Evolutionary conservation across 2,797 vertebrate species (phyloP).

Genomic region (Sylvilagus floridanus): DNA sequence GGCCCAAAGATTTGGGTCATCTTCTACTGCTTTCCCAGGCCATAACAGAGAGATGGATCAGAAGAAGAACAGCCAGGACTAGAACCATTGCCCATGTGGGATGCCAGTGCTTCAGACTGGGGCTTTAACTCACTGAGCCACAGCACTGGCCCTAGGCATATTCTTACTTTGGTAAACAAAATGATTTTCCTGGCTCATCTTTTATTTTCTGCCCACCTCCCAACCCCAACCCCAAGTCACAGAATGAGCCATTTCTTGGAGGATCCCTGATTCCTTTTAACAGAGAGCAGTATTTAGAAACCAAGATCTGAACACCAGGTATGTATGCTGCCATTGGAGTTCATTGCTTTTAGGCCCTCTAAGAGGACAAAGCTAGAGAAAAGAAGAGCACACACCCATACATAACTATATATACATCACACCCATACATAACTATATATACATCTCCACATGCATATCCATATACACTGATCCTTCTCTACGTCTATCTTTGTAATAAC

Average conservation of each 20-base stretch:
- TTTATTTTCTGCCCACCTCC: not conserved
- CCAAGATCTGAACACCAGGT: not conserved
- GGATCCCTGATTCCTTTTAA: not conserved
- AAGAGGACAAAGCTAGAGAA: conserved; percentile 45
- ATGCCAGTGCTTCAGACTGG: too few relatives aligned
- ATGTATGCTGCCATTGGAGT: not conserved
- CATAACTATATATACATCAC: too few relatives aligned
- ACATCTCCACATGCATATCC: not conserved
- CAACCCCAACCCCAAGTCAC: too few relatives aligned
- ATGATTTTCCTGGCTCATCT: not conserved
- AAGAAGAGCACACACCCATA: not conserved
- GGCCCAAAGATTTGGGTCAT: too few relatives aligned
- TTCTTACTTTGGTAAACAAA: conserved; percentile 37
- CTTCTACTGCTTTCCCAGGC: too few relatives aligned
- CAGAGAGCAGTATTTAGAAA: conserved; percentile 25
- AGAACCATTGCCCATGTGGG: too few relatives aligned
- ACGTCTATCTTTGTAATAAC: not conserved
- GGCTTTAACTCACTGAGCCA: too few relatives aligned
- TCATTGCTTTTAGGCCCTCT: not conserved
- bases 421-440: too few relatives aligned
- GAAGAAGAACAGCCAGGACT: too few relatives aligned
- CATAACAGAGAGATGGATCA: too few relatives aligned
- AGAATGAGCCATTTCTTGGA: conserved; percentile 34
- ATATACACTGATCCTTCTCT: not conserved
- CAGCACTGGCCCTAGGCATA: not conserved